Base-by-base conservation (phyloP, 2,888 invertebrate genomes). In the Camptogramma bilineatum region DNA sequence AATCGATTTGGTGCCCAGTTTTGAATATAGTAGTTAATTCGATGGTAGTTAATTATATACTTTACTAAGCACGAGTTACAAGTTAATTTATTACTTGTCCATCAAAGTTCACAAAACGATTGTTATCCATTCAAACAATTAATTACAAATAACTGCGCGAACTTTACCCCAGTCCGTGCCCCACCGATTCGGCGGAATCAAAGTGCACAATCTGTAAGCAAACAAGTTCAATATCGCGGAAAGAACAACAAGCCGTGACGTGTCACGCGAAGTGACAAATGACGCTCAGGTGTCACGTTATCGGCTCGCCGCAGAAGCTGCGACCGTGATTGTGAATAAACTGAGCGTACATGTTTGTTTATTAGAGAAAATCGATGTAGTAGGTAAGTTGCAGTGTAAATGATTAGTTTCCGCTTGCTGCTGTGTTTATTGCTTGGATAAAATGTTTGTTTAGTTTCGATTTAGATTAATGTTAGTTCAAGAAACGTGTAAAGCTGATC, bases 281-380 rank as follows among this genome's bases (percentile, higher is more conserved):
- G 89, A 91, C 82, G 80, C 83, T 83, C 89, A 90, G 88, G 89
- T 90, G 88, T 86, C 88, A 85, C 82, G 81, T 74, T 80, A 79
- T 79, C 77, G 73, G 71, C 60, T 57, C 42, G 70, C 66, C 77
- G 71, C 82, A 82, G 82, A 75, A 78, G 74, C 28, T 60, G 47
- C 54, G 55, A 57, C 65, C 70, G 68, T 66, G 67, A 66, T 66
- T 68, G 64, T 52, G 52, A 69, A 68, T 63, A 61, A 58, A 66
- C 53, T 54, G 51, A 31, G 9, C 24, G 55, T 39, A 47, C n/a
- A 56, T 39, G 48, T 31, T n/a, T 34, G 8, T 4, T 5, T 18
- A 31, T 51, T 19, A 21, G 48, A 18, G 18, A 4, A 48, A 16
- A 44, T 44, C 44, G 34, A 39, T 39, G 34, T 28, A 10, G 34